A percentile compares a stretch with the other conserved stretches of the same genome.
Evolutionary conservation across 2,888 invertebrate species (phyloP).

Genomic region (Chromoteleia sp.): DNA sequence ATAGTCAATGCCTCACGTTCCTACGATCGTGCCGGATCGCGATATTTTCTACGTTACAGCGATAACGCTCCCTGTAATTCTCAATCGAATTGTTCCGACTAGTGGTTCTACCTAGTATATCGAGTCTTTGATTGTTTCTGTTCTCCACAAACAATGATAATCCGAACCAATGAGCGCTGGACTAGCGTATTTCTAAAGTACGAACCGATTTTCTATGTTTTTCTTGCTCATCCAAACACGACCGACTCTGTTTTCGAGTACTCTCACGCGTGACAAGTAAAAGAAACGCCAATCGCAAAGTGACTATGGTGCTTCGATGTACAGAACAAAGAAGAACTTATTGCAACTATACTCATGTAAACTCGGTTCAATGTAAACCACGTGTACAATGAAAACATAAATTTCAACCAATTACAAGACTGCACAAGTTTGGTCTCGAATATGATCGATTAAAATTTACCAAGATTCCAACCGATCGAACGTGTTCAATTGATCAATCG

Average conservation of each 20-base stretch:
- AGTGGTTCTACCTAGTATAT: slow-evolving; percentile 30
- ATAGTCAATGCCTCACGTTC: slow-evolving; percentile 67
- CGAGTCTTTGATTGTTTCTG: slow-evolving; percentile 42
- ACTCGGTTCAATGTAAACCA: slow-evolving; percentile 6
- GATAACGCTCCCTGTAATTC: slow-evolving; percentile 53
- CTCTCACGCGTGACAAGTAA: slow-evolving; percentile 30
- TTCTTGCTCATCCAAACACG: background rate
- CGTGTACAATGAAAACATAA: too few species aligned
- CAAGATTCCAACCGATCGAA: too few species aligned
- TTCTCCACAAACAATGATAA: slow-evolving; percentile 8
- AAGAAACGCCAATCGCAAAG: slow-evolving; percentile 40
- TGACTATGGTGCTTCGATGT: slow-evolving; percentile 42
- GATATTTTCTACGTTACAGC: slow-evolving; percentile 37
- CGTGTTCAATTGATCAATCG: too few species aligned
- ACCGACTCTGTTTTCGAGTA: slow-evolving; percentile 34
- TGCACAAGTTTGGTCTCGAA: too few species aligned
- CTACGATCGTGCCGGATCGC: slow-evolving; percentile 52
- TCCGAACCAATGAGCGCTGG: slow-evolving; percentile 15
- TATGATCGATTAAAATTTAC: too few species aligned
- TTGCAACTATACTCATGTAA: slow-evolving; percentile 30
- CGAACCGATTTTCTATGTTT: too few species aligned
- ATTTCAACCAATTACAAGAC: too few species aligned
- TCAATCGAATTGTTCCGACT: slow-evolving; percentile 38
- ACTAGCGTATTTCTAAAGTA: slow-evolving; percentile 22
- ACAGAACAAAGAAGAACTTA: slow-evolving; percentile 25